Conservation (phyloP, 2,113 vertebrate genomes). For the Channa argus region DNA sequence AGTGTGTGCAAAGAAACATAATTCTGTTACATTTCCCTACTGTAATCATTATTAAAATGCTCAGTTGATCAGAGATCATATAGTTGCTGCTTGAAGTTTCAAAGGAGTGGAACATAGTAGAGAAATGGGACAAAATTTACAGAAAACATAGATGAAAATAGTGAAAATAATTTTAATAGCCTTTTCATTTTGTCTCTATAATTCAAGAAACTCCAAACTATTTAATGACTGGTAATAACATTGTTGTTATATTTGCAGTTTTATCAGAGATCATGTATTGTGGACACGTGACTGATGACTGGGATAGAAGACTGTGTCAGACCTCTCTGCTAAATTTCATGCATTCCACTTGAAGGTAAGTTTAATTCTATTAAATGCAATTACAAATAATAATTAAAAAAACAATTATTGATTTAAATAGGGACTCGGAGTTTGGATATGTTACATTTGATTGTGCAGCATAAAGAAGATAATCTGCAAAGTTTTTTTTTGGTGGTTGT, state of each 20-base stretch:
- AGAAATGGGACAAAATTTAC: not conserved
- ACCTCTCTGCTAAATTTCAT: constrained; percentile 86
- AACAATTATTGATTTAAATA: not conserved
- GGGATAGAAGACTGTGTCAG: constrained; percentile 85
- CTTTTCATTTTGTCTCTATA: not conserved
- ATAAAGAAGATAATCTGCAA: not conserved
- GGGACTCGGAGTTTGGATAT: not conserved
- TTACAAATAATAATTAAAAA: not conserved
- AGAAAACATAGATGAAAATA: not conserved
- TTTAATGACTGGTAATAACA: not conserved
- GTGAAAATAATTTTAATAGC: not conserved
- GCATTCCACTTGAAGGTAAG: constrained; percentile 4
- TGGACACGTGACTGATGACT: constrained; percentile 85
- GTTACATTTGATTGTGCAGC: not conserved
- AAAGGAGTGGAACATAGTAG: not conserved
- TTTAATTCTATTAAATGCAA: not conserved
- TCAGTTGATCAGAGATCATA: constrained; percentile 5
- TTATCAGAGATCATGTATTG: constrained; percentile 88
- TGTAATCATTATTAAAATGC: constrained; percentile 25
- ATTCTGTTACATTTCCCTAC: constrained; percentile 53
- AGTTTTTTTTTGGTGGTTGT: constrained; percentile 1
- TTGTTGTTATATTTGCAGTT: not conserved
- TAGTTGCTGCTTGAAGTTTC: constrained; percentile 2
- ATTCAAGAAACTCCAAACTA: not conserved
- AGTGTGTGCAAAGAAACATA: constrained; percentile 66